phyloP scores from a whole-genome alignment of 1,140 invertebrate species.

The Cyclargus thomasi region DNA sequence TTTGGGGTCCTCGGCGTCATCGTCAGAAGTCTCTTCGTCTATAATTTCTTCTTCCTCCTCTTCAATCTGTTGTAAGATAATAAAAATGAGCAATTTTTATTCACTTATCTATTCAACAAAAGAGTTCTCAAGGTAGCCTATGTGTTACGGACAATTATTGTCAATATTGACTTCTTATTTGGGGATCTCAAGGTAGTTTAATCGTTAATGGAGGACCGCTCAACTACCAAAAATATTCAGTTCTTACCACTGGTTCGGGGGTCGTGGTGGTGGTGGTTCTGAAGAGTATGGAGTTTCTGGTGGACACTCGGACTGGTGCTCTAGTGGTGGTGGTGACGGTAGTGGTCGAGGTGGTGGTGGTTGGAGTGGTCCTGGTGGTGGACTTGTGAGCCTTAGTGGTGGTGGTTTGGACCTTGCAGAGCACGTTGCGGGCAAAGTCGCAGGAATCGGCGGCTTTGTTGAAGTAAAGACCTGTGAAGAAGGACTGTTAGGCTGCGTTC shows the following conservation, averaged over 20 bases:
- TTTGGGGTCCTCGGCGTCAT: slow-evolving; percentile 84
- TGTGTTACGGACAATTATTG: too few relatives aligned
- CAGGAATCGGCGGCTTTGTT: slow-evolving; percentile 94
- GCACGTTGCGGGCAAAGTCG: slow-evolving; percentile 91
- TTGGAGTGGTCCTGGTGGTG: slow-evolving; percentile 68
- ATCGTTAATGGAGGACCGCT: background rate
- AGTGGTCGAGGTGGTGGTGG: slow-evolving; percentile 65
- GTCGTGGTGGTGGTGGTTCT: slow-evolving; percentile 70
- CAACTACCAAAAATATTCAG: background rate
- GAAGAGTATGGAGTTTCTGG: slow-evolving; percentile 49
- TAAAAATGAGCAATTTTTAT: too few relatives aligned
- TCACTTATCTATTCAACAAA: too few relatives aligned
- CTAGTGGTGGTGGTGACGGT: slow-evolving; percentile 58
- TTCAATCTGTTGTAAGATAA: slow-evolving; percentile 63
- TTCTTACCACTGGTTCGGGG: slow-evolving; percentile 52
- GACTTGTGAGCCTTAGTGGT: slow-evolving; percentile 74
- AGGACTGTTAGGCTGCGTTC: background rate
- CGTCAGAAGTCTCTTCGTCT: slow-evolving; percentile 42
- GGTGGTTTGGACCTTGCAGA: slow-evolving; percentile 78
- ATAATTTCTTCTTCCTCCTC: slow-evolving; percentile 78
- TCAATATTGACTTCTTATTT: too few relatives aligned
- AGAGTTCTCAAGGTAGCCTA: too few relatives aligned
- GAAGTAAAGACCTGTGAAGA: slow-evolving; percentile 84
- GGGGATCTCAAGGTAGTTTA: too few relatives aligned
- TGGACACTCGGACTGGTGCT: slow-evolving; percentile 58